Conservation (phyloP, 1,140 invertebrate genomes). For the Episyrphus balteatus region DNA sequence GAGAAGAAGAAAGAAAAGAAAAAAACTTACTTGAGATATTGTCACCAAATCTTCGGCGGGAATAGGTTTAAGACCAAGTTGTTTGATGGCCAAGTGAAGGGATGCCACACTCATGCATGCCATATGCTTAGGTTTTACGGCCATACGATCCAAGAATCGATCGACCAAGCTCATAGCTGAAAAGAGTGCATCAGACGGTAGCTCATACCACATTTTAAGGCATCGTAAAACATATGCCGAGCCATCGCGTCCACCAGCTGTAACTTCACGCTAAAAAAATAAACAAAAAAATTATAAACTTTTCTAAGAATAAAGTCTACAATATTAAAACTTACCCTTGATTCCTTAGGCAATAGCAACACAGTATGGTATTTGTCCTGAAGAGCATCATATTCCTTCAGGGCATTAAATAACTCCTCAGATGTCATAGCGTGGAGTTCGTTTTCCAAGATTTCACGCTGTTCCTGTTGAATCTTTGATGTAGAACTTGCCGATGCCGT, state of each 20-base stretch:
- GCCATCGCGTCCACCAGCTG: conserved; percentile 58
- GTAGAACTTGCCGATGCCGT: conserved; percentile 3
- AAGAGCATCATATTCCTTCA: conserved; percentile 55
- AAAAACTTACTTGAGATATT: conserved; percentile 31
- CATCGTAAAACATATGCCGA: conserved; percentile 67
- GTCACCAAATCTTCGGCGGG: conserved; percentile 36
- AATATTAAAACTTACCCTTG: conserved; percentile 35
- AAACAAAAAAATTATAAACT: conserved; percentile 17
- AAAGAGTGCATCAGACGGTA: conserved; percentile 64
- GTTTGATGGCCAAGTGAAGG: conserved; percentile 36
- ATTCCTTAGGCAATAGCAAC: conserved; percentile 46
- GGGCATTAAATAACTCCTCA: conserved; percentile 43
- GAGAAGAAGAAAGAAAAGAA: background rate
- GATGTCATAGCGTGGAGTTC: conserved; percentile 23
- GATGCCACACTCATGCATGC: conserved; percentile 36
- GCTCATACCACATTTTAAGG: conserved; percentile 71
- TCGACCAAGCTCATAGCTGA: conserved; percentile 66
- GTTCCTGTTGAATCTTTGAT: conserved; percentile 12
- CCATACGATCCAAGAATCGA: conserved; percentile 61
- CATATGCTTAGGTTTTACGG: conserved; percentile 42
- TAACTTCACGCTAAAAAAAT: conserved; percentile 48
- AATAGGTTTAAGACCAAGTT: conserved; percentile 31
- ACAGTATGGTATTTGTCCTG: conserved; percentile 59
- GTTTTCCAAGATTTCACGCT: conserved; percentile 15
- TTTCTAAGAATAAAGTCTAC: background rate